These are phyloP conservation scores for Parnassius mnemosyne DNA, from an alignment of 2,888 invertebrate species.

Conservation along the genomic window DNA sequence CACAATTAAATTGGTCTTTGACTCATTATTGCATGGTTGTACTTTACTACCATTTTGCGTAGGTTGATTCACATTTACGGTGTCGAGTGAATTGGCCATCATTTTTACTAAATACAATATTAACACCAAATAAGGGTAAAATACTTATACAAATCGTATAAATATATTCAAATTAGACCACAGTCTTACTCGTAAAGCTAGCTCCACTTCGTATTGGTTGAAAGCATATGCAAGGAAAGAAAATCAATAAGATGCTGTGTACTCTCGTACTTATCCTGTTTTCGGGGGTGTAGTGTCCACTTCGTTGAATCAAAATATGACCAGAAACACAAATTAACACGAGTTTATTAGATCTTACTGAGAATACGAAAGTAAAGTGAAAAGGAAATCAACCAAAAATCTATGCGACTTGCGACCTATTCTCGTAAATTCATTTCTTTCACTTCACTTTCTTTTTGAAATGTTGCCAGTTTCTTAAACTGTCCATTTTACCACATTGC, in stretches of 20 bases:
- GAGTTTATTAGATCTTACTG: conserved; percentile 75
- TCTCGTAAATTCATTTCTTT: conserved; percentile 80
- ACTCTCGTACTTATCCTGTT: conserved; percentile 74
- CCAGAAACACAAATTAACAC: conserved; percentile 71
- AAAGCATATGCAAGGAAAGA: conserved; percentile 80
- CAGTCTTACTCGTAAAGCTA: conserved; percentile 58
- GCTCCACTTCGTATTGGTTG: conserved; percentile 78
- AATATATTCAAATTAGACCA: conserved; percentile 57
- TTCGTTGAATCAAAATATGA: conserved; percentile 71
- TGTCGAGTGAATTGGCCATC: conserved; percentile 78
- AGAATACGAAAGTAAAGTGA: conserved; percentile 78
- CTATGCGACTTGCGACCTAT: conserved; percentile 79
- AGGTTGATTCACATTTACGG: conserved; percentile 77
- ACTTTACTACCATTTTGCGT: conserved; percentile 89
- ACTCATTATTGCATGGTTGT: conserved; percentile 89
- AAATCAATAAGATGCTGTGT: conserved; percentile 81
- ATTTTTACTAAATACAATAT: conserved; percentile 63
- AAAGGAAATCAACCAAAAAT: conserved; percentile 81
- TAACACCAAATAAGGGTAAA: conserved; percentile 59
- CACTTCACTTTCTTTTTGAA: conserved; percentile 78
- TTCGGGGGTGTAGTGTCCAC: conserved; percentile 60
- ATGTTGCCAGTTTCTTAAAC: conserved; percentile 57
- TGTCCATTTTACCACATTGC: conserved; percentile 3
- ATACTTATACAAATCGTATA: conserved; percentile 46
- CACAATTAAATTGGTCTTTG: conserved; percentile 99